Conservation (phyloP, 2,888 invertebrate genomes). For the Synergus gifuensis region DNA sequence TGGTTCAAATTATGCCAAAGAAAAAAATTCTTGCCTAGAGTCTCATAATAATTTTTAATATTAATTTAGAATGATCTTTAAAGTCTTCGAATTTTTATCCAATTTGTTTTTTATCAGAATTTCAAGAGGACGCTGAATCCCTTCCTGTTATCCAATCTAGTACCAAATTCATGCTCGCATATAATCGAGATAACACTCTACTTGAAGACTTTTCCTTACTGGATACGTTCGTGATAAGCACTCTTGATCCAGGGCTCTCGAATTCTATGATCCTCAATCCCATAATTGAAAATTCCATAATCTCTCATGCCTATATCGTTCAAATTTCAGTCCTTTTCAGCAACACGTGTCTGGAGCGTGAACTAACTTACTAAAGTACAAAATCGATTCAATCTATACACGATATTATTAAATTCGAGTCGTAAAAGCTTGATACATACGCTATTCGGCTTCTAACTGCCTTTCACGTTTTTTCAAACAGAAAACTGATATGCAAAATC, state of each 20-base stretch:
- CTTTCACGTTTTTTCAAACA: neutral
- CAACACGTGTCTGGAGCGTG: conserved; percentile 22
- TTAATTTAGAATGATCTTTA: too few relatives aligned
- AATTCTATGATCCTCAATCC: conserved; percentile 67
- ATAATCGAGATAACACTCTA: neutral
- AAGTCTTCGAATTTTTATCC: neutral
- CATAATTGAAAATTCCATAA: conserved; percentile 66
- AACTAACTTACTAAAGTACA: conserved; percentile 14
- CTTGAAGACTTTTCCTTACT: neutral
- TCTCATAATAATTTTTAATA: too few relatives aligned
- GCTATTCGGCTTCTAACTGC: neutral
- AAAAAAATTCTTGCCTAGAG: too few relatives aligned
- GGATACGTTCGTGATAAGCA: conserved; percentile 63
- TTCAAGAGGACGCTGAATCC: neutral
- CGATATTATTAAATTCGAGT: conserved; percentile 20
- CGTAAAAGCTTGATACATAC: conserved; percentile 5
- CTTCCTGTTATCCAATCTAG: neutral
- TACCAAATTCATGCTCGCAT: neutral
- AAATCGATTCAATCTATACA: conserved; percentile 23
- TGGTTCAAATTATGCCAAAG: too few relatives aligned
- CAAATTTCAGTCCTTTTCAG: conserved; percentile 22
- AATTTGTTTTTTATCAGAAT: neutral
- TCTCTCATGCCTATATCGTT: conserved; percentile 52
- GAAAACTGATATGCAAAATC: conserved; percentile 19
- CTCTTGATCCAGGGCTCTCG: conserved; percentile 63